These are phyloP conservation scores for Eustalomyia histrio DNA, from an alignment of 2,888 invertebrate species.

Conservation along the genomic window DNA sequence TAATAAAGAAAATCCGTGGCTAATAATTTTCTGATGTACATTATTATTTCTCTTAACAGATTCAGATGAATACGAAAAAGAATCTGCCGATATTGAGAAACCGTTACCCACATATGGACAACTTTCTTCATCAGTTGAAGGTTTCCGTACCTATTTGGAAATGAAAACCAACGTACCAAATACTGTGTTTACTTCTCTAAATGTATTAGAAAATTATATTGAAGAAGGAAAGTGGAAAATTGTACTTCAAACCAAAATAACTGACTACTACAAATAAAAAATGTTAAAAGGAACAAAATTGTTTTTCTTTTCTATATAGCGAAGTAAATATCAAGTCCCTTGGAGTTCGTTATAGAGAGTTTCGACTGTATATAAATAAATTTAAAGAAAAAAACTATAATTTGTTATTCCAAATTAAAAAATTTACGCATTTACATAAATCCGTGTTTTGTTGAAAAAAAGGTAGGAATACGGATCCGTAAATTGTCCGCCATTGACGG, in stretches of 20 bases:
- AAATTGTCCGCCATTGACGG: too few species aligned
- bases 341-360: constrained; percentile 2
- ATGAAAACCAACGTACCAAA: not conserved
- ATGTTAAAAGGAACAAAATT: constrained; percentile 3
- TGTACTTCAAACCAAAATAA: constrained; percentile 6
- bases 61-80: too few species aligned
- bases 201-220: constrained; percentile 12
- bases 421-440: too few species aligned
- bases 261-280: not conserved
- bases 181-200: too few species aligned
- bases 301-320: constrained; percentile 12
- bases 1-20: not conserved
- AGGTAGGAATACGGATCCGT: too few species aligned
- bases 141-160: not conserved
- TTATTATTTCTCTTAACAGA: too few species aligned
- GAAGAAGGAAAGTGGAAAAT: constrained; percentile 7
- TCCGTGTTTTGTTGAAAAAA: too few species aligned
- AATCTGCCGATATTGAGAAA: too few species aligned
- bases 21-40: too few species aligned
- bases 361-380: not conserved
- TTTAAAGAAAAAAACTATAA: too few species aligned
- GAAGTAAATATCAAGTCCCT: constrained; percentile 6
- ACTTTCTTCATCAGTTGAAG: not conserved
- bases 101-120: not conserved
- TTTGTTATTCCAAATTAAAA: too few species aligned